Conservation (phyloP, 37 sponge, comb jelly and placozoan genomes). For the Aplysina aerophoba region DNA sequence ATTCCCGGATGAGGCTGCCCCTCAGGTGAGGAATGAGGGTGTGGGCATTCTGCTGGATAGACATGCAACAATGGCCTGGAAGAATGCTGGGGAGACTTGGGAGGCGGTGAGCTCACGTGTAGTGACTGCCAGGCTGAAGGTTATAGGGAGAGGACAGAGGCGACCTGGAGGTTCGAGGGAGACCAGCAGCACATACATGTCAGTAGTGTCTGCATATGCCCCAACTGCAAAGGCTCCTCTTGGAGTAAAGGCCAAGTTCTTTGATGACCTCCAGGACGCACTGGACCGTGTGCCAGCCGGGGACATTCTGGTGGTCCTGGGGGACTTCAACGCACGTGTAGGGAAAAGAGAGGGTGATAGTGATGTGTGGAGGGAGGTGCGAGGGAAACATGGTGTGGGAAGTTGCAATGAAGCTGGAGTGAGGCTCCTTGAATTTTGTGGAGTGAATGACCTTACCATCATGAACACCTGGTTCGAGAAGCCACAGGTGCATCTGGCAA, state of each 20-base stretch:
- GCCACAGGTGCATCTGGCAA: neutral
- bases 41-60: neutral
- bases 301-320: neutral
- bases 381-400: neutral
- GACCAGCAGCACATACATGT: neutral
- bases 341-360: neutral
- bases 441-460: neutral
- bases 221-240: slow-evolving; percentile 14
- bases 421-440: slow-evolving; percentile 4
- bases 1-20: slow-evolving; percentile 11
- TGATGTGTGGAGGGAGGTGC: neutral
- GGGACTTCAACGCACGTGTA: too few relatives aligned
- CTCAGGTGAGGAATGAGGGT: slow-evolving; percentile 5
- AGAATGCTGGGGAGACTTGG: slow-evolving; percentile 17
- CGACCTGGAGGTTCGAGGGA: slow-evolving; percentile 18
- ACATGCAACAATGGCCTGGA: slow-evolving; percentile 13
- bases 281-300: neutral
- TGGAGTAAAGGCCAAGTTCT: neutral
- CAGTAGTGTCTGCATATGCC: slow-evolving; percentile 11
- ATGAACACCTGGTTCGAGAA: slow-evolving; percentile 48
- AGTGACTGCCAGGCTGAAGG: slow-evolving; percentile 20
- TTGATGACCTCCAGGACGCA: slow-evolving; percentile 12
- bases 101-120: slow-evolving; percentile 34
- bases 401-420: neutral
- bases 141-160: neutral